phyloP scores from a whole-genome alignment of 2,888 invertebrate species.

The Phasia obesa region DNA sequence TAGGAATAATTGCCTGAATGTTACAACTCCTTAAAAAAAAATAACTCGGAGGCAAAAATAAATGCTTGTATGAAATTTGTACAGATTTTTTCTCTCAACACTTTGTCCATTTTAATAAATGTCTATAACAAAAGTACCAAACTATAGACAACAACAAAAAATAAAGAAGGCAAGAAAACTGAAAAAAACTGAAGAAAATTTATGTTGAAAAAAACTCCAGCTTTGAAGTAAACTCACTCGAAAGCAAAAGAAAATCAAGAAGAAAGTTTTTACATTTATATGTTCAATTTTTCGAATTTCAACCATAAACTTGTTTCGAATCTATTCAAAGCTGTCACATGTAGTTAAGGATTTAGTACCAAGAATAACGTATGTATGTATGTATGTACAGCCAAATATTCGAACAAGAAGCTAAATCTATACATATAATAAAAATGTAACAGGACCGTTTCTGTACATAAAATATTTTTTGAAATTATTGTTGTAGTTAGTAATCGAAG shows the following conservation, averaged over 20 bases:
- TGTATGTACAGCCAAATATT: too few species aligned
- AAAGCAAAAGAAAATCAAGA: constrained; percentile 31
- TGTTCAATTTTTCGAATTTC: background rate
- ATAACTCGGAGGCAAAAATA: too few species aligned
- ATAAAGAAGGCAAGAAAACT: background rate
- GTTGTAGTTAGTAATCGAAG: too few species aligned
- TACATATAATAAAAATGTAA: too few species aligned
- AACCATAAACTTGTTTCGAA: constrained; percentile 35
- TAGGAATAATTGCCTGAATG: too few species aligned
- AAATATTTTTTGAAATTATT: too few species aligned
- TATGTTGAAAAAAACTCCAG: too few species aligned
- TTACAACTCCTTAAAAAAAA: too few species aligned
- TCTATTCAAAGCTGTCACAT: constrained; percentile 33
- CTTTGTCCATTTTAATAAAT: constrained; percentile 62
- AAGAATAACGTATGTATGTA: too few species aligned
- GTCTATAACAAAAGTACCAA: constrained; percentile 38
- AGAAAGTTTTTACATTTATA: background rate
- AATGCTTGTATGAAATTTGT: constrained; percentile 12
- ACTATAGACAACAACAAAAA: background rate
- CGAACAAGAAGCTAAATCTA: too few species aligned
- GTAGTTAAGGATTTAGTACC: constrained; percentile 27
- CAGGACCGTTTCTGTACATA: too few species aligned
- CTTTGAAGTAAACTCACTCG: constrained; percentile 2
- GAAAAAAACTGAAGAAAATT: too few species aligned
- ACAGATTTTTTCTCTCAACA: constrained; percentile 54